Conservation (phyloP, 1,140 invertebrate genomes). For the Leptinotarsa undecemlineata region DNA sequence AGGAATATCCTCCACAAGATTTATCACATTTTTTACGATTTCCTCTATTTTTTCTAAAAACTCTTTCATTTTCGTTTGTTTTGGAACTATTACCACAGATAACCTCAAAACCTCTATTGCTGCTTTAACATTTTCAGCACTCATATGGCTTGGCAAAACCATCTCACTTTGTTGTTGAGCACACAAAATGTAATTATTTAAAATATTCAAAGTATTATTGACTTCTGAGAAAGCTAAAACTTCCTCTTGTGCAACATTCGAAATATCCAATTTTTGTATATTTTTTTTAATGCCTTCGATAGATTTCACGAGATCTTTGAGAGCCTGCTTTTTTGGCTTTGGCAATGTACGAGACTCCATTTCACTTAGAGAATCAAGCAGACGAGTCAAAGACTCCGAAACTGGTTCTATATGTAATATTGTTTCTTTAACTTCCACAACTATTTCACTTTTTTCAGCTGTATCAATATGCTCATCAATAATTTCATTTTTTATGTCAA, state of each 20-base stretch:
- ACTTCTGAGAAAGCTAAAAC: conserved; percentile 41
- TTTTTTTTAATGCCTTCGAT: conserved; percentile 46
- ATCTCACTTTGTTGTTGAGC: conserved; percentile 26
- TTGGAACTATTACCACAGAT: conserved; percentile 43
- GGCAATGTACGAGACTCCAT: conserved; percentile 45
- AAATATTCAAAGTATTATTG: conserved; percentile 42
- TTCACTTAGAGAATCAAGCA: conserved; percentile 44
- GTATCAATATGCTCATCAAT: no score
- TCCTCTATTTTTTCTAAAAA: conserved; percentile 50
- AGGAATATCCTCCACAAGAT: conserved; percentile 50
- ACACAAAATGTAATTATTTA: conserved; percentile 37
- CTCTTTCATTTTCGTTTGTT: conserved; percentile 44
- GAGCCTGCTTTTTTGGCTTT: conserved; percentile 47
- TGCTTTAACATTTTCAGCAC: conserved; percentile 44
- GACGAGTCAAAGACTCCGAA: conserved; percentile 31
- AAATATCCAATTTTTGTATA: conserved; percentile 12
- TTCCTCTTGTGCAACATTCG: conserved; percentile 36
- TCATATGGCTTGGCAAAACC: background rate
- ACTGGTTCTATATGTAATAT: conserved; percentile 13
- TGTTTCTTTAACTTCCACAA: background rate
- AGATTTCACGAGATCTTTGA: conserved; percentile 60
- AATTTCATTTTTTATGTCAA: no score
- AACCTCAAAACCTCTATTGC: conserved; percentile 48
- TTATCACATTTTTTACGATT: conserved; percentile 51
- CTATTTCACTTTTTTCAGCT: no score